Conservation (phyloP, 2,888 invertebrate genomes). For the Cheilosia pagana region DNA sequence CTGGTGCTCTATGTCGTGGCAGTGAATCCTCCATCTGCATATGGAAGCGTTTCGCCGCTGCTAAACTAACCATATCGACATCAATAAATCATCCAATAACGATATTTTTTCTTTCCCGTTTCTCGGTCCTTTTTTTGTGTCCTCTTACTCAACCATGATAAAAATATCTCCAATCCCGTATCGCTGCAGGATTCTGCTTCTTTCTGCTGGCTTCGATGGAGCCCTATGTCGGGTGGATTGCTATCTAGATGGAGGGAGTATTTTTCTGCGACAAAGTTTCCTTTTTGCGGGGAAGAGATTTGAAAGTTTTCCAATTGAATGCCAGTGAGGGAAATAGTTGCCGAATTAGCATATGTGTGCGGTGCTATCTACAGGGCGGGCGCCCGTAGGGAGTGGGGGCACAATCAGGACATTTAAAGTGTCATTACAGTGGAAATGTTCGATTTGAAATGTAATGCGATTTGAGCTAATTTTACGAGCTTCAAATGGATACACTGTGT, state of each 20-base stretch:
- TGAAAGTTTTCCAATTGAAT: slow-evolving; percentile 62
- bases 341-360: slow-evolving; percentile 61
- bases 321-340: slow-evolving; percentile 3
- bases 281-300: slow-evolving; percentile 36
- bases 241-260: slow-evolving; percentile 12
- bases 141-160: slow-evolving; percentile 13
- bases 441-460: slow-evolving; percentile 52
- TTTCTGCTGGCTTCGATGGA: slow-evolving; percentile 5
- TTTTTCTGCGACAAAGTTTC: slow-evolving; percentile 53
- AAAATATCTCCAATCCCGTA: slow-evolving; percentile 54
- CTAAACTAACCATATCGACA: slow-evolving; percentile 82
- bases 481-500: slow-evolving; percentile 30
- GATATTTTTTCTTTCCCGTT: slow-evolving; percentile 53
- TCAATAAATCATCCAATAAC: slow-evolving; percentile 83
- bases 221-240: background rate
- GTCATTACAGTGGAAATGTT: slow-evolving; percentile 56
- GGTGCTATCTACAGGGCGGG: slow-evolving; percentile 8
- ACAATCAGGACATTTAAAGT: slow-evolving; percentile 44
- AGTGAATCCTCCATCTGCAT: slow-evolving; percentile 43
- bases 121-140: background rate
- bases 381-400: background rate
- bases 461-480: slow-evolving; percentile 48
- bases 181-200: slow-evolving; percentile 39
- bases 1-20: slow-evolving; percentile 6
- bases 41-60: slow-evolving; percentile 67